Percentiles rank a stretch among this genome's conserved stretches.
Conservation (phyloP, 2,888 invertebrate genomes). For the Sceliomorpha sp. region DNA sequence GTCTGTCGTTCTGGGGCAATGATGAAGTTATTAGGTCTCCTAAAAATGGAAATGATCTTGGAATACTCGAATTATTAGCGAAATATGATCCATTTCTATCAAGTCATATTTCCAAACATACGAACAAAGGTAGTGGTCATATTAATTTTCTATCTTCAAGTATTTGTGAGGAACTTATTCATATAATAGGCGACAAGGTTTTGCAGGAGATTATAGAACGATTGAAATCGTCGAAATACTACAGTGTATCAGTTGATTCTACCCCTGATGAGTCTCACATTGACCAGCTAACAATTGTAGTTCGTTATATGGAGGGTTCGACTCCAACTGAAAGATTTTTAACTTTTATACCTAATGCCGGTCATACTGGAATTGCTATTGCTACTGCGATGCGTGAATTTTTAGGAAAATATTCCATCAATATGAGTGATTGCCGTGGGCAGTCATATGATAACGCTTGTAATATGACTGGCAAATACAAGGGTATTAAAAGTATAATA, state of each 20-base stretch:
- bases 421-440: slow-evolving; percentile 57
- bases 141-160: slow-evolving; percentile 31
- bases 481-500: slow-evolving; percentile 57
- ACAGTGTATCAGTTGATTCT: slow-evolving; percentile 61
- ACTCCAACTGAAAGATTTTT: slow-evolving; percentile 61
- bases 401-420: slow-evolving; percentile 50
- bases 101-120: slow-evolving; percentile 49
- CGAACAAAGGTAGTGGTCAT: slow-evolving; percentile 37
- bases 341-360: slow-evolving; percentile 53
- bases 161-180: slow-evolving; percentile 56
- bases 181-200: slow-evolving; percentile 38
- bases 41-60: slow-evolving; percentile 56
- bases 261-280: slow-evolving; percentile 59
- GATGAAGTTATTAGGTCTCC: slow-evolving; percentile 54
- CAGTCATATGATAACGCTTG: slow-evolving; percentile 62
- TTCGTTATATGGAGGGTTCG: slow-evolving; percentile 55
- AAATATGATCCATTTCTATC: slow-evolving; percentile 55
- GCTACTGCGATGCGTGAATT: slow-evolving; percentile 52
- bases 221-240: slow-evolving; percentile 55
- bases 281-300: slow-evolving; percentile 59
- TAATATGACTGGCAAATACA: slow-evolving; percentile 62
- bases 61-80: slow-evolving; percentile 54
- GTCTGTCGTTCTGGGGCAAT: slow-evolving; percentile 53
- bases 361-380: slow-evolving; percentile 43
- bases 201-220: slow-evolving; percentile 27